Conservation (phyloP, 2,888 invertebrate genomes). For the Leucania comma region DNA sequence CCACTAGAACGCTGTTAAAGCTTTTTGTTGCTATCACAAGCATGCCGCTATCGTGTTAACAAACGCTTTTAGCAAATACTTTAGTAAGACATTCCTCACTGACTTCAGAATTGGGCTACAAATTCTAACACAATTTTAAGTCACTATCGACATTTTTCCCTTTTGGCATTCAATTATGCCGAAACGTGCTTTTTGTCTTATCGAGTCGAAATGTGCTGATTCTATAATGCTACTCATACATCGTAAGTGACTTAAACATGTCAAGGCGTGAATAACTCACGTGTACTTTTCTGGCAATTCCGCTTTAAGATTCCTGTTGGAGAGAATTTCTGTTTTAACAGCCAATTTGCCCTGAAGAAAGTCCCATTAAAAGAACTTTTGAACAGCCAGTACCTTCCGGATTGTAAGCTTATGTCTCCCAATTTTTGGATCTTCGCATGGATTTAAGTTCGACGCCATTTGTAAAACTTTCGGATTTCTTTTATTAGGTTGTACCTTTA, state of each 20-base stretch:
- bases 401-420: constrained; percentile 60
- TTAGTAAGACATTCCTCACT: constrained; percentile 60
- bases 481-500: constrained; percentile 46
- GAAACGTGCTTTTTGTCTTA: constrained; percentile 72
- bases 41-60: constrained; percentile 80
- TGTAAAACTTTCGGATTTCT: constrained; percentile 46
- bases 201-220: constrained; percentile 78
- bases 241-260: constrained; percentile 77
- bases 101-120: constrained; percentile 58
- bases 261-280: constrained; percentile 77
- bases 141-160: constrained; percentile 62
- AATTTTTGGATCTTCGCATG: constrained; percentile 58
- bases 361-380: constrained; percentile 64
- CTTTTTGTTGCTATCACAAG: constrained; percentile 75
- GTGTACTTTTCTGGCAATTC: constrained; percentile 59
- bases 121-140: constrained; percentile 59
- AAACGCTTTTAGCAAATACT: constrained; percentile 78
- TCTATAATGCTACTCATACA: constrained; percentile 80
- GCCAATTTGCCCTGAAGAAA: constrained; percentile 64
- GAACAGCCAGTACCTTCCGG: constrained; percentile 58
- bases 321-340: constrained; percentile 63
- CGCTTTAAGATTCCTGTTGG: constrained; percentile 54
- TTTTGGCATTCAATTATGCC: constrained; percentile 77
- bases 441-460: constrained; percentile 50
- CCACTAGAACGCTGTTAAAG: constrained; percentile 78